Base-by-base conservation (phyloP, 2,113 vertebrate genomes). In the Nycticorax nycticorax region DNA sequence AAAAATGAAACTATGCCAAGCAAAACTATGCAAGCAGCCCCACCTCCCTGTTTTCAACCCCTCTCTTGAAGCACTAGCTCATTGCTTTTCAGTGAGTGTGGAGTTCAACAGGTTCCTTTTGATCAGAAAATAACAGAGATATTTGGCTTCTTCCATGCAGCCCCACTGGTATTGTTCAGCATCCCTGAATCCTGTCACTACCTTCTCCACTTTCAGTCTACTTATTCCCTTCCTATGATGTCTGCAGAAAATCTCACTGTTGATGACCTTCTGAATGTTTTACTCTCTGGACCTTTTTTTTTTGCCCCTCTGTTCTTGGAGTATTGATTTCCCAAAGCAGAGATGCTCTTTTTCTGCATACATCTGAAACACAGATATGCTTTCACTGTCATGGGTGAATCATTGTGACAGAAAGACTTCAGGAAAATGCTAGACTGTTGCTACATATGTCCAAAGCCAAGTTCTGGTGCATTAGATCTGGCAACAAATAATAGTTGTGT, bases 1-100 rank as follows among this genome's bases (percentile, higher is more conserved):
- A 90, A 89, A 69, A 87, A 53, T 68, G 39, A 92, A 93, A 64
- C 18, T 30, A 53, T 55, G 94, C 84, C 93, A 96, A 96, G 62
- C 28, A 87, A 93, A 93, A 81, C 86, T 80, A 74, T 84, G 55
- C 32, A 77, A 84, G 75, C 89, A 86, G 56, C 83, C 43, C 68
- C 73, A 86, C 72, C 50, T 92, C 56, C 52, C 43, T 71, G 14
- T 88, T 92, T 87, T 72, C 89, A 89, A 3, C 18, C 39, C 52
- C 41, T 89, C 62, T 85, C 48, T 75, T 75, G 64, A 91, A 89
- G 48, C 7, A 68, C 66, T 60, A 43, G 76, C 39, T 94, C 73
- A 68, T 75, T 30, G 78, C 52, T 94, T 76, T 87, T 63, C 76
- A 56, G 60, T 56, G 73, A 72, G 60, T 64, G 60, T 73, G 62